Conservation (phyloP, 2,113 vertebrate species). For the Australoheros scitulus region DNA sequence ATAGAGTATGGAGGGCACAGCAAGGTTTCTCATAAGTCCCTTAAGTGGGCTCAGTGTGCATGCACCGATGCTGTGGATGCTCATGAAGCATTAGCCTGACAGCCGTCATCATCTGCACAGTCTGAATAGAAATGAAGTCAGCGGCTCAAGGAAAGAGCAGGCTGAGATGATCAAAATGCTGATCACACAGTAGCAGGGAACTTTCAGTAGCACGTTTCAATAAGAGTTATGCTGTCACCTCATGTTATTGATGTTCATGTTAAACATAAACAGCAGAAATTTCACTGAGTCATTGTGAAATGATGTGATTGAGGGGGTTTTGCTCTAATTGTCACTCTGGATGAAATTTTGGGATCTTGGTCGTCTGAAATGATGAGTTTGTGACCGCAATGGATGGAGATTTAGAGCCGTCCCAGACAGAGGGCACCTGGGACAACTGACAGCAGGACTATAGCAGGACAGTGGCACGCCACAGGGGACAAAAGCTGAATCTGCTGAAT, state of each 20-base stretch:
- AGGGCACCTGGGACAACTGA: slow-evolving; percentile 56
- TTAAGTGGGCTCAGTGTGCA: slow-evolving; percentile 60
- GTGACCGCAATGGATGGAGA: slow-evolving; percentile 18
- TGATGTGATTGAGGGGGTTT: slow-evolving; percentile 27
- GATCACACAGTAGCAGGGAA: slow-evolving; percentile 15
- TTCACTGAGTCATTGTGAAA: slow-evolving; percentile 31
- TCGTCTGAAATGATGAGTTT: slow-evolving; percentile 52
- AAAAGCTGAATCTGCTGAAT: slow-evolving; percentile 70
- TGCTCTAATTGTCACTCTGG: slow-evolving; percentile 52
- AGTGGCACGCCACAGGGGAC: slow-evolving; percentile 53
- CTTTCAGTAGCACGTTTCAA: slow-evolving; percentile 32
- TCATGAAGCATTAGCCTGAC: slow-evolving; percentile 51
- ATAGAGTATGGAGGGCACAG: slow-evolving; percentile 64
- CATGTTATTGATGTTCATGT: slow-evolving; percentile 21
- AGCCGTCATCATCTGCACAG: slow-evolving; percentile 29
- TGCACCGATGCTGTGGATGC: slow-evolving; percentile 32
- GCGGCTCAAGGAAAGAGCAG: slow-evolving; percentile 30
- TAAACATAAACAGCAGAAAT: slow-evolving; percentile 27
- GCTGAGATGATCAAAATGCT: slow-evolving; percentile 24
- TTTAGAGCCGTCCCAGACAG: slow-evolving; percentile 43
- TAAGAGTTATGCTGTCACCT: not conserved
- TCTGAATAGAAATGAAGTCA: slow-evolving; percentile 51
- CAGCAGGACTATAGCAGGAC: slow-evolving; percentile 39
- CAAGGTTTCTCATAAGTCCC: slow-evolving; percentile 62
- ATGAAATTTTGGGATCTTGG: slow-evolving; percentile 24